A percentile compares a stretch with the other conserved stretches of the same genome.
phyloP scores from a whole-genome alignment of 2,888 invertebrate species.

The Torymus auratus region DNA sequence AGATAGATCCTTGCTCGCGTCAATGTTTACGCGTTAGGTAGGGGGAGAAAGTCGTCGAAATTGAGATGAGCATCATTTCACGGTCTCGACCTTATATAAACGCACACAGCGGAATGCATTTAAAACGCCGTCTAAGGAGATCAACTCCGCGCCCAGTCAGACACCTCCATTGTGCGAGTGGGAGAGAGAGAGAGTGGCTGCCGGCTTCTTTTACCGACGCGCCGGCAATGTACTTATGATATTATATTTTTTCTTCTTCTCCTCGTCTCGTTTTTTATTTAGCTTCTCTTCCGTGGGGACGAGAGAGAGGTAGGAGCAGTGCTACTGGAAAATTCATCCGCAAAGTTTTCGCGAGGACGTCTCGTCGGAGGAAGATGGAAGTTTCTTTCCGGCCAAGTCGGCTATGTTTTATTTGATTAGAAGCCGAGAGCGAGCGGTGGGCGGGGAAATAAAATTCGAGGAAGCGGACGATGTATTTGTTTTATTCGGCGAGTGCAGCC shows the following conservation, averaged over 20 bases:
- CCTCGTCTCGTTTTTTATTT: slow-evolving; percentile 5
- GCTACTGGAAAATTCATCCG: slow-evolving; percentile 47
- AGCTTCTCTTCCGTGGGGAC: not conserved
- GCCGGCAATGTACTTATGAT: slow-evolving; percentile 30
- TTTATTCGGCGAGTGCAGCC: slow-evolving; percentile 35
- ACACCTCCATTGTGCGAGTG: not conserved
- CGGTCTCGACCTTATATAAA: not conserved
- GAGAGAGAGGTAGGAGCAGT: too few relatives aligned
- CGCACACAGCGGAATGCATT: slow-evolving; percentile 58
- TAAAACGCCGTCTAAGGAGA: slow-evolving; percentile 57
- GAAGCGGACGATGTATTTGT: slow-evolving; percentile 11
- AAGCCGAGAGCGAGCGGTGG: slow-evolving; percentile 10
- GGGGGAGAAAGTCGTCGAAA: slow-evolving; percentile 47
- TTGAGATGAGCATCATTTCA: slow-evolving; percentile 46
- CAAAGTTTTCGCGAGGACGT: slow-evolving; percentile 38
- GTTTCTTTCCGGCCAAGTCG: slow-evolving; percentile 38
- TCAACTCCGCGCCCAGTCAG: slow-evolving; percentile 50
- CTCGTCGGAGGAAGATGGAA: slow-evolving; percentile 19
- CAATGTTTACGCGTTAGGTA: slow-evolving; percentile 31
- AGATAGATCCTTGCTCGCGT: not conserved
- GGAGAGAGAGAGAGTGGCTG: not conserved
- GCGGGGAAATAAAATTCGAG: slow-evolving; percentile 44
- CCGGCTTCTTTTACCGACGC: not conserved
- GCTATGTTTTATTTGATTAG: slow-evolving; percentile 56
- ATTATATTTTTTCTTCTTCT: slow-evolving; percentile 6